phyloP scores from a whole-genome alignment of 2,888 invertebrate species.

The Galeruca laticollis region DNA sequence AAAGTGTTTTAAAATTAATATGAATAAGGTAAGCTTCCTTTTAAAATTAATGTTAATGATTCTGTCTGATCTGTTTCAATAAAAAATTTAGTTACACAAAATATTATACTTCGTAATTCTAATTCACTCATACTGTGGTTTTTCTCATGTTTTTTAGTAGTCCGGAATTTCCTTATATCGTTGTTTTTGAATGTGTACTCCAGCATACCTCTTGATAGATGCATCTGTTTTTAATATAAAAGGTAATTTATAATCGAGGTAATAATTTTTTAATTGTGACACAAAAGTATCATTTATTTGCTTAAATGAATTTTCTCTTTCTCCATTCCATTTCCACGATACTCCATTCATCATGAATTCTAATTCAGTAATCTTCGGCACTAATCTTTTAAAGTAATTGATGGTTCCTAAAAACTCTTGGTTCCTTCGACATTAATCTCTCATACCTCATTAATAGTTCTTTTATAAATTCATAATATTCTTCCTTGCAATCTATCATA shows the following conservation, averaged over 20 bases:
- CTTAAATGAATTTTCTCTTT: conserved; percentile 15
- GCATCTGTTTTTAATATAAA: conserved; percentile 23
- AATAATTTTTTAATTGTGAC: conserved; percentile 17
- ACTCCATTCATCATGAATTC: not conserved
- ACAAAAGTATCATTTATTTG: conserved; percentile 12
- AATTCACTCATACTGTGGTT: conserved; percentile 17
- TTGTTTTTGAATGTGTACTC: conserved; percentile 17
- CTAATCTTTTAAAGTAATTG: too few relatives aligned
- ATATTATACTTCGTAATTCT: conserved; percentile 28
- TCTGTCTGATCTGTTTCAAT: conserved; percentile 35
- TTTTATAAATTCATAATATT: too few relatives aligned
- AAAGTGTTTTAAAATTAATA: too few relatives aligned
- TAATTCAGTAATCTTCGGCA: too few relatives aligned
- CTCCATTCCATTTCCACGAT: conserved; percentile 11
- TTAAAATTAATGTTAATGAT: conserved; percentile 24
- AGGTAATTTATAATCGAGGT: too few relatives aligned
- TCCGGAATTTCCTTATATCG: conserved; percentile 1
- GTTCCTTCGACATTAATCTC: too few relatives aligned
- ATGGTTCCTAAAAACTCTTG: too few relatives aligned
- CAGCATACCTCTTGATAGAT: conserved; percentile 14
- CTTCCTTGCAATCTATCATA: too few relatives aligned
- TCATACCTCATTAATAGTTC: too few relatives aligned
- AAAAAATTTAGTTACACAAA: conserved; percentile 12
- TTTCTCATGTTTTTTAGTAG: conserved; percentile 17
- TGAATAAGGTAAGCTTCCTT: too few relatives aligned